Evolutionary conservation across 2,888 invertebrate species (phyloP).

Genomic region (Stenichneumon culpator): DNA sequence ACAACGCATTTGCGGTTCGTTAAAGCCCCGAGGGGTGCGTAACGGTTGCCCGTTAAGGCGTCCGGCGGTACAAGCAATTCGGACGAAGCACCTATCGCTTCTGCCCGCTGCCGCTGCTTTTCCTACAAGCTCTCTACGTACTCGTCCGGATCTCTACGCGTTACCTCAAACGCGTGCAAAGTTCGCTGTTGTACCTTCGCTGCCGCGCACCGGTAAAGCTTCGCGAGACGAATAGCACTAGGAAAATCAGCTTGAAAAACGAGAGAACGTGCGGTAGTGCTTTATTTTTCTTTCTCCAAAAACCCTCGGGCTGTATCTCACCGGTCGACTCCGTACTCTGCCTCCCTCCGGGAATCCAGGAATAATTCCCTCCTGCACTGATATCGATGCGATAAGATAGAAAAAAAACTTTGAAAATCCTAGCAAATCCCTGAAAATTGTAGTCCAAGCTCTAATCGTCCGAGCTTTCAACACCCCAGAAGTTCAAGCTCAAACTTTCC

Average conservation of each 20-base stretch:
- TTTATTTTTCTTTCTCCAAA: constrained; percentile 33
- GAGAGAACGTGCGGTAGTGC: constrained; percentile 45
- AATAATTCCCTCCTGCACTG: constrained; percentile 5
- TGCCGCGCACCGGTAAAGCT: constrained; percentile 33
- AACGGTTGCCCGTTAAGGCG: constrained; percentile 72
- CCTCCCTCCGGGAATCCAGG: neutral
- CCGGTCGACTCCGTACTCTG: neutral
- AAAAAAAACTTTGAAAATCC: constrained; percentile 53
- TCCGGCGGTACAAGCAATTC: constrained; percentile 74
- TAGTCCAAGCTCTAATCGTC: constrained; percentile 22
- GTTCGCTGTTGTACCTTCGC: constrained; percentile 45
- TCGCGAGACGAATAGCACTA: constrained; percentile 56
- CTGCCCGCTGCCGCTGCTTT: constrained; percentile 35
- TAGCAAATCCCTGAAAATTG: constrained; percentile 34
- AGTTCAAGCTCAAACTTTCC: neutral
- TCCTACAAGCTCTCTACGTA: constrained; percentile 31
- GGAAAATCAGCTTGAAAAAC: constrained; percentile 65
- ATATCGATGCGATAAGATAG: constrained; percentile 23
- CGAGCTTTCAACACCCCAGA: neutral
- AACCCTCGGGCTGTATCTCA: constrained; percentile 7
- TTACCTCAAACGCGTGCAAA: constrained; percentile 48
- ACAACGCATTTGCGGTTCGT: constrained; percentile 85
- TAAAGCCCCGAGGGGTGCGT: constrained; percentile 81
- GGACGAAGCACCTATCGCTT: constrained; percentile 72
- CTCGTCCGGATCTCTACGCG: constrained; percentile 33